These are phyloP conservation scores for Schlechtendalia chinensis DNA, from an alignment of 1,140 invertebrate genomes.

Conservation along the genomic window DNA sequence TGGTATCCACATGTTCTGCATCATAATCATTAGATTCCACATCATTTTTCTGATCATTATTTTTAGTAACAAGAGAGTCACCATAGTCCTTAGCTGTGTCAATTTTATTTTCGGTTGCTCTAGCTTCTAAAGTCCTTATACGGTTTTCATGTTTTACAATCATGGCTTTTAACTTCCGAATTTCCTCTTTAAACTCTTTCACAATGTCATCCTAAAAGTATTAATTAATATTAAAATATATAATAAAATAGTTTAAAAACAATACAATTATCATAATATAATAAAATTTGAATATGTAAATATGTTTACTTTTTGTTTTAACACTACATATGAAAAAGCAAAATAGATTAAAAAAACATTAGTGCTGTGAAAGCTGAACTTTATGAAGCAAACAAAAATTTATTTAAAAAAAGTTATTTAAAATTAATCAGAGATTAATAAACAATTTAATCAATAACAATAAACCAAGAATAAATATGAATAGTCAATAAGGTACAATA, in stretches of 20 bases:
- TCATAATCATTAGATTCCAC: conserved; percentile 34
- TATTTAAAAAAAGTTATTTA: no score
- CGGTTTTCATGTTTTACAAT: conserved; percentile 93
- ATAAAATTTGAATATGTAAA: no score
- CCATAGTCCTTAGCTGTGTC: conserved; percentile 19
- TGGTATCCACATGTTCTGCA: conserved; percentile 1
- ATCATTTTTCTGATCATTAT: conserved; percentile 32
- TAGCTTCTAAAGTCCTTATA: conserved; percentile 71
- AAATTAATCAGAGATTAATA: no score
- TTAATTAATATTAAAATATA: neutral
- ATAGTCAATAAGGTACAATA: no score
- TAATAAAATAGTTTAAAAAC: neutral
- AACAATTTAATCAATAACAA: no score
- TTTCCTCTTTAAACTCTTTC: conserved; percentile 81
- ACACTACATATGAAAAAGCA: no score
- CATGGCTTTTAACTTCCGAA: conserved; percentile 86
- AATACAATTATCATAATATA: no score
- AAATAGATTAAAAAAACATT: no score
- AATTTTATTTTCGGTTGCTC: neutral
- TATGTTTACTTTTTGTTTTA: no score
- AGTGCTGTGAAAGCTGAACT: no score
- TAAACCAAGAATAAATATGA: no score
- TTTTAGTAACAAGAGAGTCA: conserved; percentile 16
- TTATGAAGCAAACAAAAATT: no score
- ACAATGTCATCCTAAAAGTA: conserved; percentile 64